Percentiles rank a stretch among this genome's conserved stretches.
Conservation (phyloP, 2,113 vertebrate species). For the Catharus fuscescens region DNA sequence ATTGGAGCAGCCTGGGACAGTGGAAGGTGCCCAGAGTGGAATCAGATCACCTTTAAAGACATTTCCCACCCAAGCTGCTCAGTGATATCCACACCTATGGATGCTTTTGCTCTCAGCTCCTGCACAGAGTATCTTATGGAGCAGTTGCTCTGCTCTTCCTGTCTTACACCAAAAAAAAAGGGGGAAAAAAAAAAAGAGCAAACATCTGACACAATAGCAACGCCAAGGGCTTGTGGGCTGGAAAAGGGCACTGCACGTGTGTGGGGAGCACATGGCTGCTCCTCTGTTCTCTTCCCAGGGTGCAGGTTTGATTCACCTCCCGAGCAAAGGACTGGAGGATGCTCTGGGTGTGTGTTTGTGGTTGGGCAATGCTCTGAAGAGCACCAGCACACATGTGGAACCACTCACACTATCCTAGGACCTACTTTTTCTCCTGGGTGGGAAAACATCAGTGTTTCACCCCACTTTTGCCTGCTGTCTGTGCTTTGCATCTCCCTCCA, state of each 20-base stretch:
- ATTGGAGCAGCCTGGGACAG: fast-evolving
- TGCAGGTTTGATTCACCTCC: background rate
- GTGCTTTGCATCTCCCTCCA: background rate
- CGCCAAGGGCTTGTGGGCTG: background rate
- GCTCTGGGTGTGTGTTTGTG: background rate
- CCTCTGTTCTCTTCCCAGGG: background rate
- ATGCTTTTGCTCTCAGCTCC: background rate
- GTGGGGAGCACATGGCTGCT: background rate
- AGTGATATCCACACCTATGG: background rate
- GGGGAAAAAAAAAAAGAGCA: background rate
- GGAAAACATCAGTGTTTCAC: background rate
- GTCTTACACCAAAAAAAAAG: background rate
- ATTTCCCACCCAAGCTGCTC: background rate
- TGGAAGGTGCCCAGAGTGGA: fast-evolving
- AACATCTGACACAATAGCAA: background rate
- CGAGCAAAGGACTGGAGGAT: background rate
- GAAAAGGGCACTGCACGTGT: fast-evolving
- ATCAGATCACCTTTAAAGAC: background rate
- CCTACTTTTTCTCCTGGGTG: background rate
- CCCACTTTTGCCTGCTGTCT: too few relatives aligned
- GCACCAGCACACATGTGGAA: background rate
- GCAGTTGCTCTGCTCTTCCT: background rate
- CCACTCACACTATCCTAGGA: background rate
- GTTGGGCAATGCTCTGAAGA: background rate
- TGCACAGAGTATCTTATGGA: fast-evolving